These are phyloP conservation scores for Caenorhabditis elegans DNA, from an alignment of 1,140 invertebrate genomes.

Conservation along the genomic window DNA sequence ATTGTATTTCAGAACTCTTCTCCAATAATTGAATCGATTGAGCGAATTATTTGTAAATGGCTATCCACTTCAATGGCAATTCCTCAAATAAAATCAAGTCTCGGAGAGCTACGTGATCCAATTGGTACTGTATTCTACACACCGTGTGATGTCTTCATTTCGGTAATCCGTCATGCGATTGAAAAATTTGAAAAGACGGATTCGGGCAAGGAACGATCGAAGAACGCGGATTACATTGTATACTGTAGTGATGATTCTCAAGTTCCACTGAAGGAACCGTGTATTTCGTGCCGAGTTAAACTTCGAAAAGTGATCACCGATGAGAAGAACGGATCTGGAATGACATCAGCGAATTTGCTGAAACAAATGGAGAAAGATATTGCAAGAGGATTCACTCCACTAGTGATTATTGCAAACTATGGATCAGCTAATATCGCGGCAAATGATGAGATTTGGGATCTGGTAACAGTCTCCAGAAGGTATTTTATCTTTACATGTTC, in stretches of 20 bases:
- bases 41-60: background rate
- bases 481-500: background rate
- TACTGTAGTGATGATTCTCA: constrained; percentile 21
- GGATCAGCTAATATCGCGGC: background rate
- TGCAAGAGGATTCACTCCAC: background rate
- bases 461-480: background rate
- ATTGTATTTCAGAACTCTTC: background rate
- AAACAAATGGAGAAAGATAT: constrained; percentile 7
- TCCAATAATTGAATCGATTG: background rate
- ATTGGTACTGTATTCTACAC: background rate
- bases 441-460: constrained; percentile 12
- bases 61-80: background rate
- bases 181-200: background rate
- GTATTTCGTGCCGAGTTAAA: background rate
- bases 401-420: background rate
- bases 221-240: background rate
- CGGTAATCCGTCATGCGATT: background rate
- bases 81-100: background rate
- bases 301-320: background rate
- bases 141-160: background rate
- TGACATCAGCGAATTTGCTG: background rate
- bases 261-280: background rate
- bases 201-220: background rate
- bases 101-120: background rate
- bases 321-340: background rate